phyloP scores from a whole-genome alignment of 64 coral and sea anemone genomes.

The Anthopleura sola region DNA sequence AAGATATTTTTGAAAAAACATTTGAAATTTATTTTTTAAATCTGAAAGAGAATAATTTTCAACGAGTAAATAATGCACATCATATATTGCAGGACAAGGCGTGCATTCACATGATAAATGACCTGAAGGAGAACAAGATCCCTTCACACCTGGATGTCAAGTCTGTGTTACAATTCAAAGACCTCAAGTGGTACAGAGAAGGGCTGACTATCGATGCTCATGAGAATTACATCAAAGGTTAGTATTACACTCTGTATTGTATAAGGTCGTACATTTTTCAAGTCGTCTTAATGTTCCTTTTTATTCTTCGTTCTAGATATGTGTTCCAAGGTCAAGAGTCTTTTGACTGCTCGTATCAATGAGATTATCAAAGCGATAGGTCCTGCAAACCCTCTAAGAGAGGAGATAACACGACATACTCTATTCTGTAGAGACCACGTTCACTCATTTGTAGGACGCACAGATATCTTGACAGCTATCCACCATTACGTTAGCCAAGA shows the following conservation, averaged over 20 bases:
- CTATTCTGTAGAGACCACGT: constrained; percentile 47
- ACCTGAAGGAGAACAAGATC: constrained; percentile 38
- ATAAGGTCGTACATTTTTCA: background rate
- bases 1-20: too few species aligned
- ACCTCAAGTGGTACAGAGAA: constrained; percentile 46
- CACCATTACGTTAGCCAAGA: constrained; percentile 9
- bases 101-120: background rate
- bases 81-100: background rate
- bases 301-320: constrained; percentile 21
- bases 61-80: background rate
- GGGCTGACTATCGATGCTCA: constrained; percentile 26
- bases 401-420: constrained; percentile 51
- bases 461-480: constrained; percentile 21
- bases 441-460: constrained; percentile 34
- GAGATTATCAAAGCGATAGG: constrained; percentile 30
- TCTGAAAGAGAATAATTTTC: too few species aligned
- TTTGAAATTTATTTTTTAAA: too few species aligned
- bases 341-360: constrained; percentile 18
- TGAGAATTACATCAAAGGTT: constrained; percentile 35
- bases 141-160: constrained; percentile 32
- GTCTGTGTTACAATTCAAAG: constrained; percentile 23
- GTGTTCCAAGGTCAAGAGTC: constrained; percentile 25
- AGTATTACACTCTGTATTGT: background rate
- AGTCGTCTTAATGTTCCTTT: background rate
- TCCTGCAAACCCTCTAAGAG: constrained; percentile 36